Percentiles rank a stretch among this genome's conserved stretches.
Evolutionary conservation across 1,140 invertebrate species (phyloP).

Genomic region (Calosoma granatense): DNA sequence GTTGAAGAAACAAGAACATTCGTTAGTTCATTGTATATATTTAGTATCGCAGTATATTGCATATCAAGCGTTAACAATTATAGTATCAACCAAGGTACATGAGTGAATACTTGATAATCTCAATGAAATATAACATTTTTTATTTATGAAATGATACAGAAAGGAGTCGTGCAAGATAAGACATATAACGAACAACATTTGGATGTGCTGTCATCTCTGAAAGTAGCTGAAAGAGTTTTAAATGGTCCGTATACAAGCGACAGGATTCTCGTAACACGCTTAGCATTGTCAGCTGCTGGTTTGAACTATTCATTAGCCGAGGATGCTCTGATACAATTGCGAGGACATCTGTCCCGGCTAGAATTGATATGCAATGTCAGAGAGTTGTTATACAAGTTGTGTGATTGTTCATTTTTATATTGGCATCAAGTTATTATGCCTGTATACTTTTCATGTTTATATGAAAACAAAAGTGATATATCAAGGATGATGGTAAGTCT

Average conservation of each 20-base stretch:
- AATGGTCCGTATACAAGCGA: slow-evolving; percentile 55
- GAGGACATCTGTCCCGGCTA: slow-evolving; percentile 48
- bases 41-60: slow-evolving; percentile 60
- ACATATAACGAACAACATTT: slow-evolving; percentile 50
- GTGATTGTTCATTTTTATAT: slow-evolving; percentile 69
- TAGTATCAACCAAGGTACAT: slow-evolving; percentile 47
- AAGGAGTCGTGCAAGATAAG: slow-evolving; percentile 43
- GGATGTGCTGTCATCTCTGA: slow-evolving; percentile 60
- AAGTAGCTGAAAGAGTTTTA: slow-evolving; percentile 59
- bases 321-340: slow-evolving; percentile 41
- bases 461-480: slow-evolving; percentile 49
- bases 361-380: slow-evolving; percentile 50
- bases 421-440: slow-evolving; percentile 71
- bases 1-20: slow-evolving; percentile 46
- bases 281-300: slow-evolving; percentile 55
- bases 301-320: slow-evolving; percentile 36
- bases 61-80: slow-evolving; percentile 50
- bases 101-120: slow-evolving; percentile 28
- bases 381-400: slow-evolving; percentile 46
- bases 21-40: slow-evolving; percentile 47
- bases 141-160: slow-evolving; percentile 25
- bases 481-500: slow-evolving; percentile 45
- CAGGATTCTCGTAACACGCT: slow-evolving; percentile 50
- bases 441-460: slow-evolving; percentile 63
- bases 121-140: not conserved